phyloP scores from a whole-genome alignment of 2,113 vertebrate genomes.

The Empidonax alnorum region DNA sequence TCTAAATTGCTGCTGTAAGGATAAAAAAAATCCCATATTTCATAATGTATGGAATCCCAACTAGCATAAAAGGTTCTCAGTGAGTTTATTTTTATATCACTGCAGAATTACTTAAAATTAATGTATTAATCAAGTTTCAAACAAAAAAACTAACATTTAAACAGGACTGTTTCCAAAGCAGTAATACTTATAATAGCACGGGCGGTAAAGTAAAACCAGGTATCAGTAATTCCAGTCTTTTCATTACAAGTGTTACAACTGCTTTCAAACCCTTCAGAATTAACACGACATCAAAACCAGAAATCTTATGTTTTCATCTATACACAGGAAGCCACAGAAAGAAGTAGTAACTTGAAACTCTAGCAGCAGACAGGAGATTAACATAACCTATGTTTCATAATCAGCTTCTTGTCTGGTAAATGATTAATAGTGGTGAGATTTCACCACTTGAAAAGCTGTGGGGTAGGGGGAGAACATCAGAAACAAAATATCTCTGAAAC shows the following conservation, averaged over 20 bases:
- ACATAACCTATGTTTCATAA: not conserved
- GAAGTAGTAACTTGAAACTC: not conserved
- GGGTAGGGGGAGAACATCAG: not conserved
- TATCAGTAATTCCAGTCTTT: not conserved
- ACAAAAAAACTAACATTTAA: not conserved
- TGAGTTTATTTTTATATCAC: not conserved
- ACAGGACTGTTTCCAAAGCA: not conserved
- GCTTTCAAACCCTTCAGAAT: not conserved
- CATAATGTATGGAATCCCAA: not conserved
- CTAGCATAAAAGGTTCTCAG: not conserved
- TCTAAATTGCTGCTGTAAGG: not conserved
- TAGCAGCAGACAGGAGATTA: not conserved
- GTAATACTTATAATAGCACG: not conserved
- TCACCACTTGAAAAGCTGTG: not conserved
- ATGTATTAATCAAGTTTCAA: not conserved
- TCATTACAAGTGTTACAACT: not conserved
- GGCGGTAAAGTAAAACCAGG: not conserved
- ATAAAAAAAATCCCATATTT: not conserved
- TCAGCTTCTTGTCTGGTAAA: not conserved
- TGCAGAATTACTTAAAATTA: not conserved
- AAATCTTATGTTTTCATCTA: not conserved
- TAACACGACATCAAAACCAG: not conserved
- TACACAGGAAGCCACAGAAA: slow-evolving; percentile 3
- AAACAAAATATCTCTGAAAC: not conserved
- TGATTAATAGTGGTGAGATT: not conserved